phyloP scores from a whole-genome alignment of 1,140 invertebrate species.

The Triops cancriformis region DNA sequence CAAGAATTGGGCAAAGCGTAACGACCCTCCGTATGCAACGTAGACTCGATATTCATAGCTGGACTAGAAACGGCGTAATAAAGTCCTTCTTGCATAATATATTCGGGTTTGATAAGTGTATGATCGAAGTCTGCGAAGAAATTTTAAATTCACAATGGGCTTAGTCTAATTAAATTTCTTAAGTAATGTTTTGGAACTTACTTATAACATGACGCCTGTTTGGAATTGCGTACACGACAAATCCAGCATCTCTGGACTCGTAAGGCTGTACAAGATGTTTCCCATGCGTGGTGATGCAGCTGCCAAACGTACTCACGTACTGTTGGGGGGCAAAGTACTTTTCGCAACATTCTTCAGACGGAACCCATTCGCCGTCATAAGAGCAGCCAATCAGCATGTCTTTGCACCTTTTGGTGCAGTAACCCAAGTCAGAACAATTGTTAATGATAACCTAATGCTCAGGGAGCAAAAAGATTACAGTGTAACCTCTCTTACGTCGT shows the following conservation, averaged over 20 bases:
- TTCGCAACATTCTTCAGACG: slow-evolving; percentile 9
- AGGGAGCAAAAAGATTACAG: no score
- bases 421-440: neutral
- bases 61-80: slow-evolving; percentile 24
- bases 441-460: no score
- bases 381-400: slow-evolving; percentile 21
- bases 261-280: neutral
- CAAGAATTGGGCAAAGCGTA: slow-evolving; percentile 16
- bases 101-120: slow-evolving; percentile 4
- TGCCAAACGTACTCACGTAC: neutral
- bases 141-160: neutral
- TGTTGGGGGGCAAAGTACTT: neutral
- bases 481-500: no score
- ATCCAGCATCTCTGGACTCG: slow-evolving; percentile 8
- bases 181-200: neutral
- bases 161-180: neutral
- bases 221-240: slow-evolving; percentile 16
- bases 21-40: slow-evolving; percentile 10
- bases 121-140: slow-evolving; percentile 18
- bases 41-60: neutral
- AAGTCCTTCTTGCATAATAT: slow-evolving; percentile 10
- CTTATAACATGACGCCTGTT: neutral
- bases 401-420: neutral
- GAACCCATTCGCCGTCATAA: neutral
- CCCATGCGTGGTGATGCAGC: neutral